Evolutionary conservation across 2,888 invertebrate genomes (phyloP), one percentile per base, ranked within the genome.

Genomic region (Galerucella nymphaeae): DNA sequence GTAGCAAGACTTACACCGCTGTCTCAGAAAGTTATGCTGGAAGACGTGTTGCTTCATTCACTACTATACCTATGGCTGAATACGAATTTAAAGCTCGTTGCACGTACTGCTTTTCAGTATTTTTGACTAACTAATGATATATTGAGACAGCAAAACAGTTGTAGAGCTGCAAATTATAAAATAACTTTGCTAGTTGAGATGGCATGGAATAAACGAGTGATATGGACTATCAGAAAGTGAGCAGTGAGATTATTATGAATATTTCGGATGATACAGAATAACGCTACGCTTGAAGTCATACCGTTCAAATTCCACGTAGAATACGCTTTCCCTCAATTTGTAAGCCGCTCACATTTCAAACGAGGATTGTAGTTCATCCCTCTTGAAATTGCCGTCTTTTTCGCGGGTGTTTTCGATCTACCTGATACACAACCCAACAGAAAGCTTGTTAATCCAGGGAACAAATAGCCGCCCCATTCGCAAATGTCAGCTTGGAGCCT

Each of bases 401-500:
- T 69, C 62, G 62, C 69, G 62, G 55, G 62, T 69, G 59, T 69
- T 69, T 68, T 69, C 69, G 62, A 69, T 69, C 42, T 69, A 69
- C 69, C 71, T 66, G 66, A 59, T 71, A 65, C 65, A 66, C 61
- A 71, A 66, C 64, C 65, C 65, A 53, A 55, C 71, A 48, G 61
- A 59, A 71, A 67, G 66, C 66, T 66, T 66, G 62, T 67, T 58
- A 73, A 73, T 73, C 70, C 66, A 23, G 20, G 62, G 61, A 73
- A 73, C 70, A 73, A 73, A 73, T 73, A 70, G 73, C 73, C 48
- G 64, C 70, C 65, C 57, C 66, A 73, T 73, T 70, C 70, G 66
- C 73, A 70, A 73, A 73, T 73, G 73, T 70, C 73, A 73, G 70
- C 70, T 41, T 62, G 55, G 53, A 55, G 63, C 67, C 63, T 66